phyloP scores from a whole-genome alignment of 2,797 vertebrate genomes.

The Poeciliopsis infans region DNA sequence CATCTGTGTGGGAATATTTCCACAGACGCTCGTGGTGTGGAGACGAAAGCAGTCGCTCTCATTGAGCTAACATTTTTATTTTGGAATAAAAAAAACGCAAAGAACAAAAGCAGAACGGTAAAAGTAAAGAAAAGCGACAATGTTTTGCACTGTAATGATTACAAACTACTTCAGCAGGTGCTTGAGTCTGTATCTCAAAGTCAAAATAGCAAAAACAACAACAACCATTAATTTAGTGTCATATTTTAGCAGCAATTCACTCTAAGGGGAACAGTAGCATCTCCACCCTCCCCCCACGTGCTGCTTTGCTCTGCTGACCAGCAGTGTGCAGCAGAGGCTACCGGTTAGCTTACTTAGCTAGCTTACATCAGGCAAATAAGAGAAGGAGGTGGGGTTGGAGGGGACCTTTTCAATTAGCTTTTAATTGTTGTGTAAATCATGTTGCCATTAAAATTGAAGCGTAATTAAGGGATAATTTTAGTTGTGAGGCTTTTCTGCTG shows the following conservation, averaged over 20 bases:
- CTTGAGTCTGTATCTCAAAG: background rate
- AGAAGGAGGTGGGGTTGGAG: no score
- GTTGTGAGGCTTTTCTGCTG: background rate
- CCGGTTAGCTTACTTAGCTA: background rate
- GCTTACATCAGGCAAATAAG: background rate
- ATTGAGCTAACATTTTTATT: background rate
- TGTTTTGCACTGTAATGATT: background rate
- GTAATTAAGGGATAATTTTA: background rate
- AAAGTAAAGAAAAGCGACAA: background rate
- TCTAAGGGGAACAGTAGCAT: background rate
- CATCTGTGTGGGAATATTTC: background rate
- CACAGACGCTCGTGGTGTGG: background rate
- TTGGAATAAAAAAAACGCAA: no score
- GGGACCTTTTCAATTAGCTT: background rate
- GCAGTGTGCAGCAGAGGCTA: background rate
- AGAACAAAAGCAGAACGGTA: background rate
- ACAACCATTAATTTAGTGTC: background rate
- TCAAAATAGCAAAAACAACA: background rate
- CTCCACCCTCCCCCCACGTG: background rate
- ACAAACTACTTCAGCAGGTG: background rate
- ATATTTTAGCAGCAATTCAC: background rate
- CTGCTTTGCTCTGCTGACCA: background rate
- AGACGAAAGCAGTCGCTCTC: background rate
- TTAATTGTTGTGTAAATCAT: background rate
- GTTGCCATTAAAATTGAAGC: background rate